Evolutionary conservation across 2,888 invertebrate species (phyloP).

Genomic region (Nebria salina): DNA sequence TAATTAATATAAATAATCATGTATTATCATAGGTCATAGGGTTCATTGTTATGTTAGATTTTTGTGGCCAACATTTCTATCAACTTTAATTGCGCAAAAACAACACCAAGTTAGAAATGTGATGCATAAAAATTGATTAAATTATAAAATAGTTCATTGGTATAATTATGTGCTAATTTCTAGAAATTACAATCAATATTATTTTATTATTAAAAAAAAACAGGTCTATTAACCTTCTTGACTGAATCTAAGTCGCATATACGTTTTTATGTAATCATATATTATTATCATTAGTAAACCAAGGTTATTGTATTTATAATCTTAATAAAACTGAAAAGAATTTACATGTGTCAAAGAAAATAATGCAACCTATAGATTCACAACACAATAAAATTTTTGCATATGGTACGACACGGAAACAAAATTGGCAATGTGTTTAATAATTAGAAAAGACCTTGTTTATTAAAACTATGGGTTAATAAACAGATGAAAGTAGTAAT

Average conservation of each 20-base stretch:
- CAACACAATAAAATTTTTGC: not conserved
- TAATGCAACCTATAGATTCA: too few species aligned
- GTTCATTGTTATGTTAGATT: not conserved
- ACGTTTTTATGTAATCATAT: not conserved
- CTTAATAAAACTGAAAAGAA: conserved; percentile 9
- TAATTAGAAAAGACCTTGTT: conserved; percentile 26
- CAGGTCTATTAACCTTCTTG: too few species aligned
- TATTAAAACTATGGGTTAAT: conserved; percentile 36
- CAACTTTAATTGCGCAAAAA: too few species aligned
- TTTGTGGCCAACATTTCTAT: too few species aligned
- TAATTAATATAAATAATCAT: not conserved
- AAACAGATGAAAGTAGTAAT: conserved; percentile 44
- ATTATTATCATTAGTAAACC: conserved; percentile 1
- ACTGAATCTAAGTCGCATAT: not conserved
- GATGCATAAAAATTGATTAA: too few species aligned
- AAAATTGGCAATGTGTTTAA: not conserved
- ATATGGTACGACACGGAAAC: not conserved
- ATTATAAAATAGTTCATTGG: too few species aligned
- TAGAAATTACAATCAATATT: too few species aligned
- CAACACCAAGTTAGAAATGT: too few species aligned
- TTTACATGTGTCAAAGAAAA: conserved; percentile 23
- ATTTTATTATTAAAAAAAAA: too few species aligned
- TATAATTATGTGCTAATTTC: too few species aligned
- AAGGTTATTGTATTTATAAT: not conserved
- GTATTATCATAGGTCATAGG: not conserved